Percentiles rank a stretch among this genome's conserved stretches.
phyloP scores from a whole-genome alignment of 2,888 invertebrate species.

The Chaetoderma sp. region DNA sequence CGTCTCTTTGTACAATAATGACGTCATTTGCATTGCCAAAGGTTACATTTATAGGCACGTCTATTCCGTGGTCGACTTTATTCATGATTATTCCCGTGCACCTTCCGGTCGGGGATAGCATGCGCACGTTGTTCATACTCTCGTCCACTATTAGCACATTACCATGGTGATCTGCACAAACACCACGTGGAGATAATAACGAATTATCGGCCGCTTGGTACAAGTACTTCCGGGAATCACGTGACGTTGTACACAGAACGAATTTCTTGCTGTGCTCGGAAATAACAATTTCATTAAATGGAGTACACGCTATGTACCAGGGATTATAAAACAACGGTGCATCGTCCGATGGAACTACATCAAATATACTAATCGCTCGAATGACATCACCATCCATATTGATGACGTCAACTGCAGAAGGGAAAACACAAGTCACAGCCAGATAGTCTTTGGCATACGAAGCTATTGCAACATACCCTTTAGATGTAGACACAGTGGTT shows the following conservation, averaged over 20 bases:
- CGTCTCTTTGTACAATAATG: neutral
- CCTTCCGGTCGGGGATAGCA: neutral
- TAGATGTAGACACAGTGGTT: neutral
- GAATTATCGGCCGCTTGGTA: neutral
- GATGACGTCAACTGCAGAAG: neutral
- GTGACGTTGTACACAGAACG: neutral
- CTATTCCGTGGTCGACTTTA: neutral
- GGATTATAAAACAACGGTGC: neutral
- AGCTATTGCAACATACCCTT: conserved; percentile 3
- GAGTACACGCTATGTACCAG: conserved; percentile 6
- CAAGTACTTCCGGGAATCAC: neutral
- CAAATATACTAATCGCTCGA: neutral
- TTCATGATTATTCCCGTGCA: neutral
- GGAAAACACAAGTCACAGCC: conserved; percentile 1
- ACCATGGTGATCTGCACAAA: neutral
- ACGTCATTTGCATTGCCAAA: too few species aligned
- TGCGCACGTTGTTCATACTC: neutral
- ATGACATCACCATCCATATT: neutral
- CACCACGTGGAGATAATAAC: neutral
- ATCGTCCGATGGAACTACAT: neutral
- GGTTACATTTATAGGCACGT: neutral
- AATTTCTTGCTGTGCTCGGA: conserved; percentile 5
- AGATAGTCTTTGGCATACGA: neutral
- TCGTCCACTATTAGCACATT: conserved; percentile 4
- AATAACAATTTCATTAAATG: neutral